phyloP scores from a whole-genome alignment of 2,113 vertebrate species.

The Microcebus jonahi region DNA sequence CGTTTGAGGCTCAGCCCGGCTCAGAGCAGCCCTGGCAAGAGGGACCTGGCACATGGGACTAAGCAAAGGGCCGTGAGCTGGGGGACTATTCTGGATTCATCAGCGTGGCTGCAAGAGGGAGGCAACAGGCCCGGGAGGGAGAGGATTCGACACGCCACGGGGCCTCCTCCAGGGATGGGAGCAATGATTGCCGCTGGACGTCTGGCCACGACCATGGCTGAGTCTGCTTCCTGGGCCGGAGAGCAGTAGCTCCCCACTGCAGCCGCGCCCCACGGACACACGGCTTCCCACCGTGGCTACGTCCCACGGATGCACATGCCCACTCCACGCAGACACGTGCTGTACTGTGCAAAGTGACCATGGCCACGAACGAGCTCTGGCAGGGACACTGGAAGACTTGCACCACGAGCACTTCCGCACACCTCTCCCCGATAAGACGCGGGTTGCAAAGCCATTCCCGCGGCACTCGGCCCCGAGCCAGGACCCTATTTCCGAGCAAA shows the following conservation, averaged over 20 bases:
- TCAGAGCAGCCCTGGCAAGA: rapidly evolving
- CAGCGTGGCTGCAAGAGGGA: background rate
- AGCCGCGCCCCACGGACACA: too few relatives aligned
- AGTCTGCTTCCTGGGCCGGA: background rate
- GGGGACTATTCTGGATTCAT: background rate
- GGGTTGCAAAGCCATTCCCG: rapidly evolving
- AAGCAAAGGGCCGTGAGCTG: background rate
- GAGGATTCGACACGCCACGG: background rate
- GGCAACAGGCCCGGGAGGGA: rapidly evolving
- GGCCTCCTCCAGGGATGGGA: background rate
- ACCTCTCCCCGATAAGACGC: rapidly evolving
- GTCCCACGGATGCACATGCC: too few relatives aligned
- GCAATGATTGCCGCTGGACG: background rate
- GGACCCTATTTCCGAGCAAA: too few relatives aligned
- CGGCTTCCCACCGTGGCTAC: too few relatives aligned
- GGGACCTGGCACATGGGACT: background rate
- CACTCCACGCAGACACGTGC: too few relatives aligned
- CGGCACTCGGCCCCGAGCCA: rapidly evolving
- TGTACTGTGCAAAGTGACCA: too few relatives aligned
- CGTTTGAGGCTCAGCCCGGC: rapidly evolving
- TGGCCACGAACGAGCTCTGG: rapidly evolving
- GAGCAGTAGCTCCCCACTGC: background rate
- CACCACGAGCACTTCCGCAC: rapidly evolving
- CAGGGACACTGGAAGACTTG: rapidly evolving
- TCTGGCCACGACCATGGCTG: background rate